Conservation (phyloP, 2,113 vertebrate species). For the Bettongia penicillata region DNA sequence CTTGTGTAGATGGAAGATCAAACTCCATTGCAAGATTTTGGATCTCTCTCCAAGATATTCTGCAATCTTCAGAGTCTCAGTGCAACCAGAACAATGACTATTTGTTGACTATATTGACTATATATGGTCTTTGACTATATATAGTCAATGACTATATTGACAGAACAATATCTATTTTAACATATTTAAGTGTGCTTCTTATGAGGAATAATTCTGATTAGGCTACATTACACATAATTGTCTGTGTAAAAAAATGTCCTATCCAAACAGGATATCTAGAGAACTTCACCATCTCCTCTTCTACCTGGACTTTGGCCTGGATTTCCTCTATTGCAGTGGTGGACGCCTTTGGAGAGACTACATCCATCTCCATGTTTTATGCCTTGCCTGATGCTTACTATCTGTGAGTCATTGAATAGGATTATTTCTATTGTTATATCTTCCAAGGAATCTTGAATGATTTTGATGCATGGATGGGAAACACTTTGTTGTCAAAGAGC, state of each 20-base stretch:
- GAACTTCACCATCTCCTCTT: background rate
- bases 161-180: conserved; percentile 49
- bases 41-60: background rate
- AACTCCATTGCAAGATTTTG: background rate
- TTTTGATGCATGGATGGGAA: background rate
- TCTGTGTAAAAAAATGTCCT: conserved; percentile 31
- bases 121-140: no score
- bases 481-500: background rate
- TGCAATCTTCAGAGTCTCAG: background rate
- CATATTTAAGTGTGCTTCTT: conserved; percentile 46
- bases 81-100: background rate
- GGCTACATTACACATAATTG: conserved; percentile 46
- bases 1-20: background rate
- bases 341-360: background rate
- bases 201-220: conserved; percentile 46
- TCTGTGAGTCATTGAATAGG: background rate
- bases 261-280: background rate
- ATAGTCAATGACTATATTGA: no score
- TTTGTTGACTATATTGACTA: no score
- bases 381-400: background rate
- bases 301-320: background rate
- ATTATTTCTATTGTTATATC: background rate
- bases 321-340: background rate
- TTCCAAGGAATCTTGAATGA: background rate
- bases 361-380: background rate